Evolutionary conservation across 2,888 invertebrate species (phyloP).

Genomic region (Polia nebulosa): DNA sequence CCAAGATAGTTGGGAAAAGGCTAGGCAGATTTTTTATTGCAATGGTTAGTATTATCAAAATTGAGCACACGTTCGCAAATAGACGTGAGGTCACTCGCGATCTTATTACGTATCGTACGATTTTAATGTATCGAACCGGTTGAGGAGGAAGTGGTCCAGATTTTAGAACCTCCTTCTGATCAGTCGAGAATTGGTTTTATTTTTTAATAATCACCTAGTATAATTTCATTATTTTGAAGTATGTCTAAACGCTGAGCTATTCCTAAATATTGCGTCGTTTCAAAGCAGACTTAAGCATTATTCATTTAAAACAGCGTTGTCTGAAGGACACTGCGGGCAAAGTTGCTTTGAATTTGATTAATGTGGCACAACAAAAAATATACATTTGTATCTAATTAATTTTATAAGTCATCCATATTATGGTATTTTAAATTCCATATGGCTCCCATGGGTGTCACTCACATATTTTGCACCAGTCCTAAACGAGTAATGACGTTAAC

Average conservation of each 20-base stretch:
- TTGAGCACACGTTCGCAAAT: constrained; percentile 55
- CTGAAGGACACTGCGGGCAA: constrained; percentile 33
- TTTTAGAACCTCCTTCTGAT: constrained; percentile 38
- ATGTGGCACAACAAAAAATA: constrained; percentile 27
- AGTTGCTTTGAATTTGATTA: constrained; percentile 31
- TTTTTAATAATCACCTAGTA: neutral
- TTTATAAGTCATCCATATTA: constrained; percentile 32
- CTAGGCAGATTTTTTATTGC: too few relatives aligned
- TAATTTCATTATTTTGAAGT: neutral
- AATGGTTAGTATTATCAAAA: constrained; percentile 52
- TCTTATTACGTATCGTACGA: constrained; percentile 61
- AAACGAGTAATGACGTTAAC: constrained; percentile 65
- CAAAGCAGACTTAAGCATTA: neutral
- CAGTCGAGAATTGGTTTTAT: constrained; percentile 14
- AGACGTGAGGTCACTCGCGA: constrained; percentile 58
- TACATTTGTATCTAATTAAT: constrained; percentile 45
- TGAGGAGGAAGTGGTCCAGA: constrained; percentile 51
- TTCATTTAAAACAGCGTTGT: constrained; percentile 13
- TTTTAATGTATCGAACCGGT: constrained; percentile 65
- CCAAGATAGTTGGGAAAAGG: too few relatives aligned
- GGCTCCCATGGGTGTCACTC: constrained; percentile 22
- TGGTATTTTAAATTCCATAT: constrained; percentile 26
- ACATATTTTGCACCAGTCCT: constrained; percentile 47
- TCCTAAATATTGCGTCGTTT: neutral
- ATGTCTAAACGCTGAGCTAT: neutral